Evolutionary conservation across 1,140 invertebrate genomes (phyloP), one percentile per base, ranked within the genome.

Genomic region (Lepidurus couesii): DNA sequence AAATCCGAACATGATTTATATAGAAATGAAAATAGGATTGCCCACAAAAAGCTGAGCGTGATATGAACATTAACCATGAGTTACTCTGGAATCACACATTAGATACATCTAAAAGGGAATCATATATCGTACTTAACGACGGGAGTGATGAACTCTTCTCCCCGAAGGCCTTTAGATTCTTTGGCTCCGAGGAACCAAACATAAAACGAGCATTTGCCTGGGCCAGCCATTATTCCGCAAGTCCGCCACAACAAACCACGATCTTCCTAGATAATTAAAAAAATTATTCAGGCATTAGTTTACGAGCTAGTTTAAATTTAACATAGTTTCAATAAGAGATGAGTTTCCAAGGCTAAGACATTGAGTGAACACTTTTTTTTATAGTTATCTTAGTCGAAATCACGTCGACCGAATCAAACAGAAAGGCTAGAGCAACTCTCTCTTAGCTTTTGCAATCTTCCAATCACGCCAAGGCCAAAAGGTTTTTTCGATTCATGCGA

Each of bases 171-270:
- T 82, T 93, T 91, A 44, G 93, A 93, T 87, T 98, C 96, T 86
- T 96, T 93, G 81, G 96, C 95, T 26, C 97, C 97, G 81, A 99
- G 89, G 87, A 98, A 98, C 93, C 96, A 97, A 74, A 98, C 96
- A 86, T 99, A 99, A 86, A 97, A 98, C 44, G 95, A 97, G 74
- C 95, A 93, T 85, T 97, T 97, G 87, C 96, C 96, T 81, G 95
- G 92, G 84, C 95, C 94, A 13, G 44, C 76, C 53, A 65, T 65
- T 65, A 65, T 65, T 65, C 45, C 16, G 16, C 9, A 21, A 65
- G 53, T 65, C n/a, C 4, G 16, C 53, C 53, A 65, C 16, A 7
- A 10, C 8, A 21, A 13, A 21, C 16, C 13, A 65, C 9, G 53
- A 7, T 65, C 16, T 65, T 65, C 53, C 53, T 65, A 21, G 21